Percentiles rank a stretch among this genome's conserved stretches.
Evolutionary conservation across 2,888 invertebrate genomes (phyloP).

Genomic region (Norana najaformis): DNA sequence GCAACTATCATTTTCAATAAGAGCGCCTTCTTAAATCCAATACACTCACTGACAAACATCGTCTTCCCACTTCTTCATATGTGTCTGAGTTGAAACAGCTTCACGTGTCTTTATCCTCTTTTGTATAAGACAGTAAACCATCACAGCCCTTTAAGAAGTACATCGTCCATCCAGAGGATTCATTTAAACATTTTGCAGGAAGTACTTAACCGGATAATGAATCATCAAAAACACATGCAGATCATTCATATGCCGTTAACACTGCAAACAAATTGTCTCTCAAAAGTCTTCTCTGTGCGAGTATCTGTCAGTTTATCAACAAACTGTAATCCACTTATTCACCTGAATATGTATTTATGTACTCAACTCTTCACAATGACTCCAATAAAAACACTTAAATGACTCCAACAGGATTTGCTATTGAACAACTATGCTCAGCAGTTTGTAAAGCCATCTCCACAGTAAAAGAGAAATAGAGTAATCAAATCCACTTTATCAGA

Average conservation of each 20-base stretch:
- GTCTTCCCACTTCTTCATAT: neutral
- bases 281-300: neutral
- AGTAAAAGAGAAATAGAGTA: neutral
- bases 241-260: neutral
- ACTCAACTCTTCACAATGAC: no score
- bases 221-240: neutral
- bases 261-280: neutral
- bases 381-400: neutral
- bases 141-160: neutral
- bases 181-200: neutral
- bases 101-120: neutral
- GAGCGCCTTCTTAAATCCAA: neutral
- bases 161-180: neutral
- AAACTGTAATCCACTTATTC: neutral
- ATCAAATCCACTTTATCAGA: neutral
- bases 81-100: neutral
- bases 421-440: no score
- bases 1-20: neutral
- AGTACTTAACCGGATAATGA: neutral
- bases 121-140: neutral
- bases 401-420: neutral
- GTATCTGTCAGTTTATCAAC: neutral
- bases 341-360: no score
- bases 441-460: neutral
- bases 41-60: neutral